Percentiles rank a stretch among this genome's conserved stretches.
Conservation (phyloP, 2,113 vertebrate genomes). For the Dryoscopus gambensis region DNA sequence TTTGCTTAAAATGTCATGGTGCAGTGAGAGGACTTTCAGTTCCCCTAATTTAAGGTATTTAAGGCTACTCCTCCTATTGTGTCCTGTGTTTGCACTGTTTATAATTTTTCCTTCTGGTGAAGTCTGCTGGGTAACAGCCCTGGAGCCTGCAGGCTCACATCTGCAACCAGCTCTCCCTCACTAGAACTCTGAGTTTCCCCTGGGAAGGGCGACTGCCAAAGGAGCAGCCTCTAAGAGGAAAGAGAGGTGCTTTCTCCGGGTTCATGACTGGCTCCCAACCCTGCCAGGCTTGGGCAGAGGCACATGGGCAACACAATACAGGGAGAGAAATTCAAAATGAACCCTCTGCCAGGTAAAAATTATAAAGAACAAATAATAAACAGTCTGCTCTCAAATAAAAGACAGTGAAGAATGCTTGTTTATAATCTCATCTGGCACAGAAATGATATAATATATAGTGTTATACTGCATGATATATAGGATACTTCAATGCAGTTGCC, state of each 20-base stretch:
- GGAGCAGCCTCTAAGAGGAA: not conserved
- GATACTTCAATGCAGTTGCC: not conserved
- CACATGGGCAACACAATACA: rapidly evolving
- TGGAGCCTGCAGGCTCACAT: not conserved
- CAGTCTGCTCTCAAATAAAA: not conserved
- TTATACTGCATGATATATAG: not conserved
- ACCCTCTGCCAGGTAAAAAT: not conserved
- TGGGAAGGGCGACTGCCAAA: not conserved
- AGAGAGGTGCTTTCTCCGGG: rapidly evolving
- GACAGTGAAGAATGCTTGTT: not conserved
- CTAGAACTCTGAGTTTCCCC: not conserved
- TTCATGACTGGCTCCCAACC: not conserved
- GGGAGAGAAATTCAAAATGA: not conserved
- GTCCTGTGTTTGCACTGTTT: not conserved
- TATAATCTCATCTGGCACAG: not conserved
- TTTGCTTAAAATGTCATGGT: not conserved
- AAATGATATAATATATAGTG: not conserved
- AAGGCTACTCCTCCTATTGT: not conserved
- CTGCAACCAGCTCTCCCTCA: not conserved
- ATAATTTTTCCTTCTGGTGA: not conserved
- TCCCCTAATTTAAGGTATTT: not conserved
- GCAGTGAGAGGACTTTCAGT: not conserved
- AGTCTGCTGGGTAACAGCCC: not conserved
- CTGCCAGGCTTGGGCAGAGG: not conserved
- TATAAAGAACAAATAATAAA: not conserved